Conservation (phyloP, 2,888 invertebrate species). For the Caenorhabditis parvicauda region DNA sequence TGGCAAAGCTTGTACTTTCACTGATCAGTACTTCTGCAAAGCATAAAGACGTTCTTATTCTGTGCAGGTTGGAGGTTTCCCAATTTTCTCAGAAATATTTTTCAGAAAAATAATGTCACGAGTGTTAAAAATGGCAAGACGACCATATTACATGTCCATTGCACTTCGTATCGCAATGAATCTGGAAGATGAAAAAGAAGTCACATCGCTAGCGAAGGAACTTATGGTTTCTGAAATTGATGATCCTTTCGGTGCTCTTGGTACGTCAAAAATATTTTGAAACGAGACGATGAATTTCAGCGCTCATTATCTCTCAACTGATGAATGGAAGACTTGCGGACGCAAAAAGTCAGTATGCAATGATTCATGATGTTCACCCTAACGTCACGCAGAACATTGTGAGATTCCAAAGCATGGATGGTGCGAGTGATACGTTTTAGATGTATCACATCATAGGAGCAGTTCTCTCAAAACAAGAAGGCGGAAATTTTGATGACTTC, state of each 20-base stretch:
- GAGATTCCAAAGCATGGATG: not conserved
- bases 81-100: too few species aligned
- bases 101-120: constrained; percentile 43
- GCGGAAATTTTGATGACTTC: constrained; percentile 28
- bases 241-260: constrained; percentile 23
- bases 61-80: not conserved
- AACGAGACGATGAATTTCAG: too few species aligned
- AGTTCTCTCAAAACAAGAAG: constrained; percentile 25
- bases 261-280: too few species aligned
- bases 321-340: constrained; percentile 64
- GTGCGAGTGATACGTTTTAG: constrained; percentile 11
- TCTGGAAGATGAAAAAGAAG: constrained; percentile 28
- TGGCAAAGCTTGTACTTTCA: constrained; percentile 8
- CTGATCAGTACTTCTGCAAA: constrained; percentile 14
- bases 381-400: constrained; percentile 6
- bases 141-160: constrained; percentile 33
- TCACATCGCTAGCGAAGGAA: constrained; percentile 21
- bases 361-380: constrained; percentile 76
- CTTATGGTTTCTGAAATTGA: constrained; percentile 25
- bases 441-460: constrained; percentile 26
- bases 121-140: constrained; percentile 33
- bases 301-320: constrained; percentile 17
- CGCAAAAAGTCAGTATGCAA: constrained; percentile 81
- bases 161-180: constrained; percentile 26
- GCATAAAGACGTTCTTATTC: constrained; percentile 10